phyloP scores from a whole-genome alignment of 2,888 invertebrate species.

The Drosophila lacicola region DNA sequence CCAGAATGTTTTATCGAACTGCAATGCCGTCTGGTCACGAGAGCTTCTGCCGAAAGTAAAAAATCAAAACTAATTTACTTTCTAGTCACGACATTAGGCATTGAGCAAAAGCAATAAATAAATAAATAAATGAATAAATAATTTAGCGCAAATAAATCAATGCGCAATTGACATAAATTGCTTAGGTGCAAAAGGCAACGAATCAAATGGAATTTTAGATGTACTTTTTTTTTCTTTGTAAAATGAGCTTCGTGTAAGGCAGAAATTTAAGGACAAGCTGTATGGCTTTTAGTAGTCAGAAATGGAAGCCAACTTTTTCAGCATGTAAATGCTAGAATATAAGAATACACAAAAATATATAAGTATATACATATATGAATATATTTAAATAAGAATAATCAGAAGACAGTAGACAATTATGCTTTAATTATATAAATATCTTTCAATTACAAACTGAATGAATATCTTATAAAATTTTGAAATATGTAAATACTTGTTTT shows the following conservation, averaged over 20 bases:
- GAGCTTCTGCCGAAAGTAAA: conserved; percentile 16
- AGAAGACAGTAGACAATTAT: too few relatives aligned
- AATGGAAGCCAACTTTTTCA: too few relatives aligned
- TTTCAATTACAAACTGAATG: too few relatives aligned
- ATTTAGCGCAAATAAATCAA: conserved; percentile 50
- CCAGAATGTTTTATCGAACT: conserved; percentile 21
- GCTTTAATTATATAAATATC: too few relatives aligned
- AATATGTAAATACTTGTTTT: too few relatives aligned
- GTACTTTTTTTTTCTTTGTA: background rate
- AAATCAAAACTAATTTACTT: conserved; percentile 62
- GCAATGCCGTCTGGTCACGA: conserved; percentile 45
- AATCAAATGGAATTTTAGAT: conserved; percentile 47
- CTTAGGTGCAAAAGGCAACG: conserved; percentile 31
- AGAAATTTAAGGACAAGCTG: background rate
- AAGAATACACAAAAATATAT: too few relatives aligned
- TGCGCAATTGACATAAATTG: conserved; percentile 56
- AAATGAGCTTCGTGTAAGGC: background rate
- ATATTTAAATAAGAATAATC: too few relatives aligned
- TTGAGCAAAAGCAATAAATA: conserved; percentile 48
- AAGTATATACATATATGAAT: too few relatives aligned
- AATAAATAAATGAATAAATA: conserved; percentile 51
- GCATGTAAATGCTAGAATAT: too few relatives aligned
- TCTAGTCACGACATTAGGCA: conserved; percentile 58
- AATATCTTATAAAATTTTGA: too few relatives aligned
- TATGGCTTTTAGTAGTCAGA: background rate